Evolutionary conservation across 2,888 invertebrate genomes (phyloP).

Genomic region (Falcaria lacertinaria): DNA sequence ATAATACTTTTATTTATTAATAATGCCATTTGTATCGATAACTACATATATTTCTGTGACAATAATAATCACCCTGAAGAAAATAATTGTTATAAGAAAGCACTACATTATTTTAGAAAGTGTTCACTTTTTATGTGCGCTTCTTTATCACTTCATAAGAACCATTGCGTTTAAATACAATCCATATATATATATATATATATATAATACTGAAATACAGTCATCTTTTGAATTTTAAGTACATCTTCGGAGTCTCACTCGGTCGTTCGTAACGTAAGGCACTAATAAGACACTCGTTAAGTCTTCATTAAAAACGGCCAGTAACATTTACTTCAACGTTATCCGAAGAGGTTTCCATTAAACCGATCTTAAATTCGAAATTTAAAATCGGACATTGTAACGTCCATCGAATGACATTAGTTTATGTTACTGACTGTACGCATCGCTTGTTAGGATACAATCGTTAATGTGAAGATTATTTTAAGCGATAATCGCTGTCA

Average conservation of each 20-base stretch:
- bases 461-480: conserved; percentile 24
- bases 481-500: not conserved
- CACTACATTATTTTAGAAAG: no score
- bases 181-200: no score
- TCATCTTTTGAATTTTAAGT: conserved; percentile 42
- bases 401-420: conserved; percentile 22
- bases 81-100: no score
- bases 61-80: not conserved
- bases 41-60: not conserved
- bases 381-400: conserved; percentile 19
- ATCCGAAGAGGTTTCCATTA: conserved; percentile 9
- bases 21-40: conserved; percentile 1
- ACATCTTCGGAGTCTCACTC: conserved; percentile 33
- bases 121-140: no score
- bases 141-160: conserved; percentile 3
- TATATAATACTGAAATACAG: conserved; percentile 50
- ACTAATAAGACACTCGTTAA: conserved; percentile 52
- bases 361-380: conserved; percentile 18
- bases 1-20: no score
- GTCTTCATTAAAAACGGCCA: conserved; percentile 24
- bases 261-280: conserved; percentile 43
- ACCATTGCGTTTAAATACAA: conserved; percentile 20
- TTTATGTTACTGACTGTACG: conserved; percentile 39
- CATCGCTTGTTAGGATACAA: conserved; percentile 60
- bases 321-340: conserved; percentile 13